phyloP scores from a whole-genome alignment of 2,888 invertebrate genomes.

The Tromatobia lineatoria region DNA sequence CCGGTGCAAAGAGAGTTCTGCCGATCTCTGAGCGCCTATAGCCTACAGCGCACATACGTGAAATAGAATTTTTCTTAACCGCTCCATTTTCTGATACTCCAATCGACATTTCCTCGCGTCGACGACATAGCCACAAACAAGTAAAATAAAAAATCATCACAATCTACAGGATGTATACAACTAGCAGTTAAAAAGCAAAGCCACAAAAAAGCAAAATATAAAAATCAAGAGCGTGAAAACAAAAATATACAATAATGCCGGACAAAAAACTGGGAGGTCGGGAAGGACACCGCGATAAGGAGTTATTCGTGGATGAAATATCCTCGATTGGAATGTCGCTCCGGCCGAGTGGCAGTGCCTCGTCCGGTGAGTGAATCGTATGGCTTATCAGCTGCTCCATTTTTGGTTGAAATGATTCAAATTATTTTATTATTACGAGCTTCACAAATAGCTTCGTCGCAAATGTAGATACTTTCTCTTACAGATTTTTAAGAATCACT shows the following conservation, averaged over 20 bases:
- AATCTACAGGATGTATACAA: slow-evolving; percentile 50
- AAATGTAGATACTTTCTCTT: not conserved
- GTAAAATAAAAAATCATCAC: slow-evolving; percentile 38
- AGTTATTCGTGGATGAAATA: slow-evolving; percentile 88
- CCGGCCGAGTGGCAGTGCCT: slow-evolving; percentile 90
- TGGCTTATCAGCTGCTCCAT: not conserved
- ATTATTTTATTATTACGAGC: slow-evolving; percentile 16
- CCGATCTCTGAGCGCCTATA: not conserved
- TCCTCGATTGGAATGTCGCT: slow-evolving; percentile 95
- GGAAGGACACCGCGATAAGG: slow-evolving; percentile 82
- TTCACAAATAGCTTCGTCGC: slow-evolving; percentile 1
- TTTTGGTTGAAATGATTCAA: slow-evolving; percentile 8
- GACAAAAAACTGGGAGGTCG: slow-evolving; percentile 81
- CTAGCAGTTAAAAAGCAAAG: slow-evolving; percentile 41
- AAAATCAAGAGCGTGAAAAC: slow-evolving; percentile 43
- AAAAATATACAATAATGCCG: slow-evolving; percentile 79
- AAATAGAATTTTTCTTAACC: slow-evolving; percentile 22
- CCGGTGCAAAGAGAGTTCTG: slow-evolving; percentile 34
- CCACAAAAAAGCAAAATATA: slow-evolving; percentile 6
- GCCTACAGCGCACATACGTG: not conserved
- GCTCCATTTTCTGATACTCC: slow-evolving; percentile 17
- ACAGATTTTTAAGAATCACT: not conserved
- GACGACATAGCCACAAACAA: slow-evolving; percentile 18
- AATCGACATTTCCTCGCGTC: slow-evolving; percentile 38
- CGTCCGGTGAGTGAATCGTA: slow-evolving; percentile 89